Percentiles rank a stretch among this genome's conserved stretches.
These are phyloP conservation scores for Hydropsyche betteni DNA, from an alignment of 2,888 invertebrate species.

Conservation along the genomic window DNA sequence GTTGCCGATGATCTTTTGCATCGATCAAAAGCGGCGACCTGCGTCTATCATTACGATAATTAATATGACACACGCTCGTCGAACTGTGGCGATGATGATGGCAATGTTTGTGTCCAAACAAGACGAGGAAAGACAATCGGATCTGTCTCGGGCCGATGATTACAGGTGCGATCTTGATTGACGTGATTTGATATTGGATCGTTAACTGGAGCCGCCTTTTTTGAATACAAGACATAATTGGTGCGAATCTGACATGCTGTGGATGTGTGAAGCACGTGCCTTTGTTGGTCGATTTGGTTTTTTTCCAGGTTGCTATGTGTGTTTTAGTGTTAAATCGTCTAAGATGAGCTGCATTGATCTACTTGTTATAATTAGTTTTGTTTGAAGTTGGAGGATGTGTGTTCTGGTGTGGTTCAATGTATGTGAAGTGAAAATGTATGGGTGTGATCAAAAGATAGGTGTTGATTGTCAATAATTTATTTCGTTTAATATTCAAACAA, in stretches of 20 bases:
- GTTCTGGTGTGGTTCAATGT: too few species aligned
- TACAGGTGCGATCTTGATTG: conserved; percentile 34
- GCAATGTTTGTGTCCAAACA: conserved; percentile 22
- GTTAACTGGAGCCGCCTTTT: neutral
- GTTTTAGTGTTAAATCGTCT: too few species aligned
- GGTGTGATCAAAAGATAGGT: neutral
- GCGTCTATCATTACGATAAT: conserved; percentile 11
- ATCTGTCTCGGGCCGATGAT: conserved; percentile 20
- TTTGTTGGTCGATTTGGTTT: too few species aligned
- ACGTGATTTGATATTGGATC: conserved; percentile 41
- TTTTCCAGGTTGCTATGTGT: too few species aligned
- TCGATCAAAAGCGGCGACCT: too few species aligned
- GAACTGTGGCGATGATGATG: conserved; percentile 10
- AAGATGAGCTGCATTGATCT: too few species aligned
- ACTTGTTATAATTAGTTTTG: too few species aligned
- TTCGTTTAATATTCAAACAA: conserved; percentile 26
- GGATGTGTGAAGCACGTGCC: too few species aligned
- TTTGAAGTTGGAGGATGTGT: too few species aligned
- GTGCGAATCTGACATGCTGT: conserved; percentile 14
- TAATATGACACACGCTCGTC: conserved; percentile 20
- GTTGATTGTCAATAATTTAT: conserved; percentile 30
- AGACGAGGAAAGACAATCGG: conserved; percentile 26
- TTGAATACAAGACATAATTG: conserved; percentile 36
- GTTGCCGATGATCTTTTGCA: too few species aligned
- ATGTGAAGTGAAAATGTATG: too few species aligned